Conservation (phyloP, 1,140 invertebrate species). For the Stenopsyche tienmushanensis region DNA sequence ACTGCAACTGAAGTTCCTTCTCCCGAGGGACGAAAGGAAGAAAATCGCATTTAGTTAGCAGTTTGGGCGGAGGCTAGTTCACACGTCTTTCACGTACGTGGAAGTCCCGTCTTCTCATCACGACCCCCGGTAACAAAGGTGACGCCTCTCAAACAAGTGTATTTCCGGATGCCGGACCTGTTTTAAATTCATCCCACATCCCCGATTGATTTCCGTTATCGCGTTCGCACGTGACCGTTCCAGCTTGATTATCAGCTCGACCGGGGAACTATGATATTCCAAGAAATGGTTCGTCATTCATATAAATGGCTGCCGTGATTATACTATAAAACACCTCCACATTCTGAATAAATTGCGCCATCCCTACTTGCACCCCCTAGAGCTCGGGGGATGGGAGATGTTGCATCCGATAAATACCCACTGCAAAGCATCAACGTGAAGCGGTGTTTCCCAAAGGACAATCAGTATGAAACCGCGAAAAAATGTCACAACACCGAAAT, state of each 20-base stretch:
- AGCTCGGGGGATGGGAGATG: too few species aligned
- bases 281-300: slow-evolving; percentile 15
- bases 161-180: slow-evolving; percentile 7
- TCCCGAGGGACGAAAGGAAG: neutral
- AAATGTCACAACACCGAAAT: too few species aligned
- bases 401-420: too few species aligned
- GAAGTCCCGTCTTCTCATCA: neutral
- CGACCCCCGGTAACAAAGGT: slow-evolving; percentile 1
- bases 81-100: neutral
- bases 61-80: too few species aligned
- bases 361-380: too few species aligned
- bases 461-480: too few species aligned
- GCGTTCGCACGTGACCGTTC: slow-evolving; percentile 37
- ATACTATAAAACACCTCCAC: slow-evolving; percentile 21
- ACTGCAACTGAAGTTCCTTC: neutral
- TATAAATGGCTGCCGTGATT: slow-evolving; percentile 15
- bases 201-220: slow-evolving; percentile 42
- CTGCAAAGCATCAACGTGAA: too few species aligned
- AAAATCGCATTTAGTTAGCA: neutral
- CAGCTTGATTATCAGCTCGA: slow-evolving; percentile 29
- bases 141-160: slow-evolving; percentile 29
- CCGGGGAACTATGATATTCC: slow-evolving; percentile 18
- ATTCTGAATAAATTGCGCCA: too few species aligned
- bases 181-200: slow-evolving; percentile 29
- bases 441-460: too few species aligned